Evolutionary conservation across 2,888 invertebrate species (phyloP), one percentile per base, ranked within the genome.

Genomic region (Lycocerus yunnanus): DNA sequence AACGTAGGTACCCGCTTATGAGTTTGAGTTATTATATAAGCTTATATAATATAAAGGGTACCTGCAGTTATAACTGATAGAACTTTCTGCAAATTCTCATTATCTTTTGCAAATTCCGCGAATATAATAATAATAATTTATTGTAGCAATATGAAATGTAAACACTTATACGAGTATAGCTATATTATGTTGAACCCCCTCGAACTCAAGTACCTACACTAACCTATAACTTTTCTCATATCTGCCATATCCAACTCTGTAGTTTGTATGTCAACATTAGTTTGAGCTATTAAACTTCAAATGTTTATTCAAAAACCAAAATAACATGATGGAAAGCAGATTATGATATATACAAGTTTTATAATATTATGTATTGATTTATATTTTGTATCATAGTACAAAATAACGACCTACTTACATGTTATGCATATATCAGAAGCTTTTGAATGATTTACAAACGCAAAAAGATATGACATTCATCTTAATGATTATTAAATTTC

Each of bases 261-360:
- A 65, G 21, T 67, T 58, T 71, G 74, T 74, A 27, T 71, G 74
- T 74, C 74, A 71, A 74, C 74, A 71, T 21, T n/a, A 59, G n/a
- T 20, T 66, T 67, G 74, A 74, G 68, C 71, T 63, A 71, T 70
- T 74, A 71, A 70, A 74, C 74, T 74, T 74, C 15, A 74, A 71
- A 27, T 63, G 71, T 71, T 67, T 74, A 58, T 71, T 74, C 16
- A 68, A 71, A 71, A 74, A 74, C 68, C 68, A 67, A 24, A 15
- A 58, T 73, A 60, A 60, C 43, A 43, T 43, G 43, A 43, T 43
- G 43, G 43, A 43, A 43, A 43, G 13, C 43, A 43, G n/a, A 43
- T 43, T 43, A 43, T 43, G n/a, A 43, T n/a, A 6, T 43, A 3
- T 43, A n/a, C 6, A 43, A 43, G 43, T n/a, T 43, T 43, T n/a